Conservation (phyloP, 2,888 invertebrate genomes). For the Malthinus flaveolus region DNA sequence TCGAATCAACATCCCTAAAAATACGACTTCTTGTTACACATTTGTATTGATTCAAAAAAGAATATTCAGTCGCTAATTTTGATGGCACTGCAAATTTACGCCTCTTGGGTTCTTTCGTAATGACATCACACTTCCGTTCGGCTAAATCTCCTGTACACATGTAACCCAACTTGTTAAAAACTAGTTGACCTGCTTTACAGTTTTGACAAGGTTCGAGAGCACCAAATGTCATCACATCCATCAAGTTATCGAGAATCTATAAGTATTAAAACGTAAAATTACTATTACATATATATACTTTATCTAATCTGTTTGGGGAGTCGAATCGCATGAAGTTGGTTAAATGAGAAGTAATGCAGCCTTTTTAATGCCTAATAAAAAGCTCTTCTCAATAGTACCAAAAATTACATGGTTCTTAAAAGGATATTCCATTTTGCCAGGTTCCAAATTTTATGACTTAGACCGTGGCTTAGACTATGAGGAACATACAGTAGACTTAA, state of each 20-base stretch:
- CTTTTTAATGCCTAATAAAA: no score
- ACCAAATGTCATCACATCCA: conserved; percentile 91
- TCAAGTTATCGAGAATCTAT: conserved; percentile 74
- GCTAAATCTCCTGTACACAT: conserved; percentile 73
- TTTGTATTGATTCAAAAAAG: conserved; percentile 66
- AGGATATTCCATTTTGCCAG: no score
- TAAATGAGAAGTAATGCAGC: no score
- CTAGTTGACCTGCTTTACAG: conserved; percentile 76
- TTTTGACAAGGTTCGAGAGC: conserved; percentile 74
- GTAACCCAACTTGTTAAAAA: conserved; percentile 75
- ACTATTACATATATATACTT: no score
- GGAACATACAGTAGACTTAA: no score
- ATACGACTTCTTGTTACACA: conserved; percentile 61
- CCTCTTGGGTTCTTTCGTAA: conserved; percentile 73
- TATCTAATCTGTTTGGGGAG: no score
- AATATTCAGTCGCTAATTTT: conserved; percentile 59
- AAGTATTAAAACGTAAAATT: neutral
- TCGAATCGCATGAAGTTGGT: no score
- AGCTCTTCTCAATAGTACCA: no score
- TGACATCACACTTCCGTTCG: conserved; percentile 86
- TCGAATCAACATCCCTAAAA: conserved; percentile 60
- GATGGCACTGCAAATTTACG: conserved; percentile 69
- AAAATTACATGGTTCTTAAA: no score
- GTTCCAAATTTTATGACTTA: no score
- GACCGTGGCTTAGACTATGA: no score